Evolutionary conservation across 2,888 invertebrate species (phyloP).

Genomic region (Cyaniris semiargus): DNA sequence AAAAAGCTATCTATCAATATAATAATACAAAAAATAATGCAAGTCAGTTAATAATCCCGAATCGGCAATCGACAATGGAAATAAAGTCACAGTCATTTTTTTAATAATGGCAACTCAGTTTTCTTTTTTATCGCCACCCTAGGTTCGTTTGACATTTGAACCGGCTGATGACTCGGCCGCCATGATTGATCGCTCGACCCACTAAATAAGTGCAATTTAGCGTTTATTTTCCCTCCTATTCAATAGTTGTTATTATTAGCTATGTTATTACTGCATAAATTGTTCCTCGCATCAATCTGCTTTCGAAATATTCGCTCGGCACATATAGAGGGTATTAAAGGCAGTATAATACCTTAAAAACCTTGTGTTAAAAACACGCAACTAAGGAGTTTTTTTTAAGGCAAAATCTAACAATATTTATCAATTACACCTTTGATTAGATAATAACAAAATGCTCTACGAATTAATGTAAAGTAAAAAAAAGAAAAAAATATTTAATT

Average conservation of each 20-base stretch:
- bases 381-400: too few species aligned
- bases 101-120: constrained; percentile 78
- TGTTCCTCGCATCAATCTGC: constrained; percentile 41
- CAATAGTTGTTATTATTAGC: constrained; percentile 66
- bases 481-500: too few species aligned
- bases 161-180: constrained; percentile 76
- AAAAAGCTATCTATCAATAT: constrained; percentile 79
- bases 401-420: too few species aligned
- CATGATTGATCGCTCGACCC: constrained; percentile 77
- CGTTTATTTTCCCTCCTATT: constrained; percentile 71
- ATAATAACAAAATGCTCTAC: too few species aligned
- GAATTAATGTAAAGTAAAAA: too few species aligned
- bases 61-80: constrained; percentile 80
- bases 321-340: constrained; percentile 31
- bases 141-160: constrained; percentile 80
- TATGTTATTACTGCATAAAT: constrained; percentile 38
- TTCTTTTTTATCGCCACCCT: constrained; percentile 78
- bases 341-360: not conserved
- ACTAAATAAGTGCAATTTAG: constrained; percentile 80
- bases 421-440: too few species aligned
- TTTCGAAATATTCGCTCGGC: constrained; percentile 31
- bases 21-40: constrained; percentile 80
- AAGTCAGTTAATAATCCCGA: constrained; percentile 81
- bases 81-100: constrained; percentile 81
- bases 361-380: too few species aligned